These are phyloP conservation scores for Anastrepha obliqua DNA, from an alignment of 1,140 invertebrate genomes.

Conservation along the genomic window DNA sequence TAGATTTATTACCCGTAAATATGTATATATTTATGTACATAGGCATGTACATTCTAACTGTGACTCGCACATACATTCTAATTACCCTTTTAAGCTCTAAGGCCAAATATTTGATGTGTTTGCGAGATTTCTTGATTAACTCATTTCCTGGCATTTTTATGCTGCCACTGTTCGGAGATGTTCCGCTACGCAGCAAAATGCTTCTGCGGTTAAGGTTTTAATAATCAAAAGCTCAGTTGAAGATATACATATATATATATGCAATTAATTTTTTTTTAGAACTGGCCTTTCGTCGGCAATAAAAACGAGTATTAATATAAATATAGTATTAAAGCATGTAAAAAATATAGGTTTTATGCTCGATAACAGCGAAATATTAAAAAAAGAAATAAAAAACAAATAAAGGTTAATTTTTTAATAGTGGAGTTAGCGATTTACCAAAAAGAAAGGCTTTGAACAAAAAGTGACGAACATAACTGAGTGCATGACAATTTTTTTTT, in stretches of 20 bases:
- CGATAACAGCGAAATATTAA: too few relatives aligned
- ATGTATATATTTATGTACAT: neutral
- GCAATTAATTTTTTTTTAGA: neutral
- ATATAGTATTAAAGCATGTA: too few relatives aligned
- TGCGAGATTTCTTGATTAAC: conserved; percentile 6
- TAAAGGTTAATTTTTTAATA: too few relatives aligned
- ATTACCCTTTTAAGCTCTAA: conserved; percentile 22
- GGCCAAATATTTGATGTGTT: conserved; percentile 14
- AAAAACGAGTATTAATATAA: neutral
- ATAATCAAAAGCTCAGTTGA: too few relatives aligned
- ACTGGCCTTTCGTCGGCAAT: neutral
- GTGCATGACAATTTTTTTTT: too few relatives aligned
- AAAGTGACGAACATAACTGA: too few relatives aligned
- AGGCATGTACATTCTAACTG: neutral
- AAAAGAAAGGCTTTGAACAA: too few relatives aligned
- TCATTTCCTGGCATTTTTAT: neutral
- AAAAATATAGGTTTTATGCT: too few relatives aligned
- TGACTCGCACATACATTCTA: neutral
- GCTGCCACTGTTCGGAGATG: neutral
- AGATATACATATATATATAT: neutral
- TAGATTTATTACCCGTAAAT: too few relatives aligned
- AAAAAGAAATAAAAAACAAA: too few relatives aligned
- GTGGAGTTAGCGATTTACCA: too few relatives aligned
- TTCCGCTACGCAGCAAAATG: neutral
- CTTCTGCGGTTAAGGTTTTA: neutral